Evolutionary conservation across 2,797 vertebrate genomes (phyloP).

Genomic region (Sebastes hopkinsi): DNA sequence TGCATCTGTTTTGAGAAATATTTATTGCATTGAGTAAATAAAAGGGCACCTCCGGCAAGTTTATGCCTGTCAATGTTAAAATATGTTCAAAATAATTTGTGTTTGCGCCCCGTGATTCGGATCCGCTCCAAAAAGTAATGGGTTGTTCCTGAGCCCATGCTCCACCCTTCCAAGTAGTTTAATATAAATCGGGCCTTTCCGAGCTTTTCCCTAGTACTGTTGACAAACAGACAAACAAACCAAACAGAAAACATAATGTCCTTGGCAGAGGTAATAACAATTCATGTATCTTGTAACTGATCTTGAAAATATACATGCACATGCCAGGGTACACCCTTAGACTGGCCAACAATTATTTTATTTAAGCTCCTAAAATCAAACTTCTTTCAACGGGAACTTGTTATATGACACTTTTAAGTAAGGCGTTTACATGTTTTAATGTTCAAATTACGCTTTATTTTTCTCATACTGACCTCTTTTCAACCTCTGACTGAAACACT

Average conservation of each 20-base stretch:
- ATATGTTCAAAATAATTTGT: background rate
- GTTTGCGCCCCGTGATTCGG: background rate
- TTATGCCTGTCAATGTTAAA: background rate
- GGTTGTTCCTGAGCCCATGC: background rate
- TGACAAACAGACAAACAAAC: background rate
- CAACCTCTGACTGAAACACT: too few relatives aligned
- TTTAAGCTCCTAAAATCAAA: background rate
- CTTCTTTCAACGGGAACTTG: background rate
- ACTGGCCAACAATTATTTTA: background rate
- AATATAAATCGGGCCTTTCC: background rate
- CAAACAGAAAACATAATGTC: background rate
- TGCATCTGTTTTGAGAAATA: conserved; percentile 39
- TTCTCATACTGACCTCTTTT: too few relatives aligned
- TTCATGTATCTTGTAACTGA: background rate
- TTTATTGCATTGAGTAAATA: background rate
- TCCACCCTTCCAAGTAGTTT: background rate
- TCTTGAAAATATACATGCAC: background rate
- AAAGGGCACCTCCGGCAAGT: background rate
- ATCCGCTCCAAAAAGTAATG: background rate
- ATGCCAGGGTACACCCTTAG: background rate
- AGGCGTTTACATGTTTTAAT: too few relatives aligned
- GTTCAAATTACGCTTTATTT: too few relatives aligned
- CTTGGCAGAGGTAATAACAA: too few relatives aligned
- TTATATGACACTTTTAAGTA: background rate
- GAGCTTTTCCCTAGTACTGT: background rate